Conservation (phyloP, 2,797 vertebrate species). For the Simalia tracyae region DNA sequence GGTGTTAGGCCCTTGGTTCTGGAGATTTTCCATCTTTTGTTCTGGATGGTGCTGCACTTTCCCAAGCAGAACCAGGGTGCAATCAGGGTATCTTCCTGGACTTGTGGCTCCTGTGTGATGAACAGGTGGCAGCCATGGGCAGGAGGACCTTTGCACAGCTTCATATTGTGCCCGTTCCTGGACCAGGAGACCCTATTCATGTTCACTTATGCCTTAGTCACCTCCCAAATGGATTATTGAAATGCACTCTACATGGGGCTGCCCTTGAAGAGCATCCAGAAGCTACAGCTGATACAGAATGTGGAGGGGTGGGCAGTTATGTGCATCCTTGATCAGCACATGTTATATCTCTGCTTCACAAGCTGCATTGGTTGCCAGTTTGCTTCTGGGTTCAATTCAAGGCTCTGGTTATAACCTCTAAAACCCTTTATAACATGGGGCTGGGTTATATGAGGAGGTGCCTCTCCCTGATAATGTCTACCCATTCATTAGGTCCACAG, state of each 20-base stretch:
- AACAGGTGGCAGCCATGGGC: too few species aligned
- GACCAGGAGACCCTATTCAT: neutral
- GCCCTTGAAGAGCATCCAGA: neutral
- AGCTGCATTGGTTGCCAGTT: neutral
- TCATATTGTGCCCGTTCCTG: neutral
- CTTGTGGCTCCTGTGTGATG: too few species aligned
- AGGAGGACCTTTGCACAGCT: too few species aligned
- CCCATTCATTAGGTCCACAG: neutral
- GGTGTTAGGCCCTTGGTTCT: neutral
- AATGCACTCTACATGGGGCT: neutral
- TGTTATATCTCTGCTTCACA: neutral
- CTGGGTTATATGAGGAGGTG: neutral
- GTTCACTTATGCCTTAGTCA: neutral
- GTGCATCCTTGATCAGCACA: neutral
- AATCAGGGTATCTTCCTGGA: too few species aligned
- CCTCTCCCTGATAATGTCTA: neutral
- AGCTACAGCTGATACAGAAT: neutral
- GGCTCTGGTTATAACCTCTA: neutral
- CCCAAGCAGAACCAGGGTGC: too few species aligned
- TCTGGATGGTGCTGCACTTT: too few species aligned
- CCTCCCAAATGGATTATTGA: neutral
- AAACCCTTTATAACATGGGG: neutral
- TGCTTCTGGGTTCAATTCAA: neutral
- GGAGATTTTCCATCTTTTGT: too few species aligned
- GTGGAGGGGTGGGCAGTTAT: neutral